Percentiles rank a stretch among this genome's conserved stretches.
These are phyloP conservation scores for Acrocephalus scirpaceus DNA, from an alignment of 2,797 vertebrate genomes.

Conservation along the genomic window DNA sequence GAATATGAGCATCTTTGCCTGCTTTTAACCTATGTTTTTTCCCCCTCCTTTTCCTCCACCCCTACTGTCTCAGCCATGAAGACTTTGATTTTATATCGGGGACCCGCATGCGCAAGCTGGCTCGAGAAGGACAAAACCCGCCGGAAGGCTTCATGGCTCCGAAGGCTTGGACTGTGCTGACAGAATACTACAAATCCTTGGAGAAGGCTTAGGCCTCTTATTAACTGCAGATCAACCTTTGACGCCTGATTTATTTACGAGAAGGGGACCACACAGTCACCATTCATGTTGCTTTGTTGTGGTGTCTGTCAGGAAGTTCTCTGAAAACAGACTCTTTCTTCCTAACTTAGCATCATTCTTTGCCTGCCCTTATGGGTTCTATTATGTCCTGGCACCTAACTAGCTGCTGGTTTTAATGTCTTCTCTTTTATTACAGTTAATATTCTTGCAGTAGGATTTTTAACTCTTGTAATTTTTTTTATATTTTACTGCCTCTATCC, in stretches of 20 bases:
- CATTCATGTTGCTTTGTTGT: conserved; percentile 67
- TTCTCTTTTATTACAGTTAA: conserved; percentile 70
- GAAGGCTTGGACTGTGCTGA: conserved; percentile 93
- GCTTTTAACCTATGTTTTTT: conserved; percentile 27
- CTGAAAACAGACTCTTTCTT: conserved; percentile 67
- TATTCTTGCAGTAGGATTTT: conserved; percentile 70
- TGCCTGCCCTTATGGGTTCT: conserved; percentile 75
- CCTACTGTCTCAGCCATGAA: conserved; percentile 82
- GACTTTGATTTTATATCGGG: conserved; percentile 99
- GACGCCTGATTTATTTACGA: conserved; percentile 53
- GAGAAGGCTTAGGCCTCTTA: conserved; percentile 86
- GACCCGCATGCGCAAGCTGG: conserved; percentile 96
- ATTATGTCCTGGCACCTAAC: conserved; percentile 71
- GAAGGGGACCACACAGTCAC: conserved; percentile 82
- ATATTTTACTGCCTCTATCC: conserved; percentile 69
- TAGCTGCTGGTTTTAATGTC: conserved; percentile 75
- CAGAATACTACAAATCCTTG: conserved; percentile 94
- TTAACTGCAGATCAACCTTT: conserved; percentile 61
- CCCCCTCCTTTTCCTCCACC: background rate
- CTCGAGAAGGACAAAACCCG: conserved; percentile 92
- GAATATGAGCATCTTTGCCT: background rate
- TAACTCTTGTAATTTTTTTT: conserved; percentile 54
- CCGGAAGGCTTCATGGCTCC: conserved; percentile 97
- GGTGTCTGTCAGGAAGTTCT: conserved; percentile 63
- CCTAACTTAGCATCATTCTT: conserved; percentile 68